Evolutionary conservation across 2,888 invertebrate species (phyloP), one percentile per base, ranked within the genome.

Genomic region (Nysson spinosus): DNA sequence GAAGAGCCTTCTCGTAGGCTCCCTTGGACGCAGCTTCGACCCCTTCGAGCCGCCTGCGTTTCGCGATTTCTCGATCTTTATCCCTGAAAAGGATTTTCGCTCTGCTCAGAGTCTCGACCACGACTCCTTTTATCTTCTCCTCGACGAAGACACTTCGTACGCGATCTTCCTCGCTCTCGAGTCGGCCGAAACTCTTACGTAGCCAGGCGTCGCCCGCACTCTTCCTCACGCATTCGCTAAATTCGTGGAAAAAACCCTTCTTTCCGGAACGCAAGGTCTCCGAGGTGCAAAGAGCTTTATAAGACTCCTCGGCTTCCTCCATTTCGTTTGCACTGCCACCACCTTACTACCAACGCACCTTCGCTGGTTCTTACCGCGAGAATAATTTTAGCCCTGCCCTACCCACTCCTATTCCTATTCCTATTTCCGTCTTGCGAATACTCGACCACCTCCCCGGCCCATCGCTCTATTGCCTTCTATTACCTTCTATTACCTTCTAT

Each of bases 191-290:
- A 56, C 87, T 88, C 63, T 88, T 88, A 12, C 89, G 83, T 37
- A 93, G 87, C 93, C 93, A 94, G 26, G 88, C 85, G 20, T 89
- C 78, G 6, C 90, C 90, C 0, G 89, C 91, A 17, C 88, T 72
- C 5, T 89, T 84, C 0, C 88, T 88, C 14, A 94, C 89, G 72
- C 91, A 89, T 43, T 92, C 90, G 16, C 90, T 91, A 67, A 94
- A 90, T 34, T 90, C 90, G 68, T 90, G 89, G 83, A 95, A 95
- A 86, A 95, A 95, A 0, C 95, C 95, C 76, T 92, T 91, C 61
- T 90, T 89, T 73, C 92, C 91, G 0, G 94, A 92, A 84, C 93
- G 94, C 0, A 95, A 89, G 0, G 95, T 95, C 61, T 92, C 91
- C 77, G 91, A 90, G 77, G 93, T 94, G 86, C 95, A 95, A 26